phyloP scores from a whole-genome alignment of 2,797 vertebrate species.

The Hypotaenidia philippensis region DNA sequence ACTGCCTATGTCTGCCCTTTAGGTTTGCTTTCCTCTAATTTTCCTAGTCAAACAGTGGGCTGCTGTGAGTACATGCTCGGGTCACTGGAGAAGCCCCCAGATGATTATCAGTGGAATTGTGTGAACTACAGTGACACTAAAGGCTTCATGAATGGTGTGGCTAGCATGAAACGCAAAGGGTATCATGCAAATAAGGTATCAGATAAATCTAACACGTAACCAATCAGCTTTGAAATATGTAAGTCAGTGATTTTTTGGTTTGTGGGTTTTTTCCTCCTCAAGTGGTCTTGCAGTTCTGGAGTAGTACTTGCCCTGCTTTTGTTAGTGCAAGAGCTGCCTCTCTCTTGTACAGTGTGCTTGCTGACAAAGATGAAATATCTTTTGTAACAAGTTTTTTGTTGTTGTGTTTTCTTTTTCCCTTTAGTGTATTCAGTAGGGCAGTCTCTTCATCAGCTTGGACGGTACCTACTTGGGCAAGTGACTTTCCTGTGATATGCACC shows the following conservation, averaged over 20 bases:
- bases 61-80: background rate
- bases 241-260: background rate
- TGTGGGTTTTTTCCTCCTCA: no score
- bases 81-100: background rate
- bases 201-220: background rate
- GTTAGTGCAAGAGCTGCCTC: background rate
- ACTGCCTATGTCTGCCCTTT: background rate
- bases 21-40: background rate
- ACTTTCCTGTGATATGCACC: background rate
- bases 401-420: background rate
- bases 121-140: background rate
- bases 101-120: background rate
- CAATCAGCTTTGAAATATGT: background rate
- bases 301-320: background rate
- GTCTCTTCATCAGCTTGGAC: background rate
- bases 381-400: background rate
- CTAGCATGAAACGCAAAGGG: background rate
- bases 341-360: background rate
- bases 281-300: background rate
- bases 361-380: background rate
- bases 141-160: background rate
- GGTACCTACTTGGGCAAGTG: background rate
- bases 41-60: accelerated
- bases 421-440: background rate
- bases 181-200: background rate